Conservation (phyloP, 2,797 vertebrate genomes). For the Silurus aristotelis region DNA sequence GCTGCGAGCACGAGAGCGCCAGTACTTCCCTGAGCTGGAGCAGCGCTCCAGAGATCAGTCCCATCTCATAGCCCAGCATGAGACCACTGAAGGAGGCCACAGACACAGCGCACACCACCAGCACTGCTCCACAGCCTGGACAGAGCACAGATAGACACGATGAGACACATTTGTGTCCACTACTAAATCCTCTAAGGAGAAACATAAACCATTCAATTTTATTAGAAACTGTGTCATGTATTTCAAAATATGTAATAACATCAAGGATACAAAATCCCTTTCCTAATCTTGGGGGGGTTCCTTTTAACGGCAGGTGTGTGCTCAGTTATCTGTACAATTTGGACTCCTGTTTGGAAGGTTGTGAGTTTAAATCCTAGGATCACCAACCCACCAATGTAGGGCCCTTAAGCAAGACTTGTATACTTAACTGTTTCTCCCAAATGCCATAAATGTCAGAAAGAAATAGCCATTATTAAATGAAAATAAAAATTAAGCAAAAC, state of each 20-base stretch:
- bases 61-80: slow-evolving; percentile 92
- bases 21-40: slow-evolving; percentile 85
- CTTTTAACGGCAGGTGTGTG: neutral
- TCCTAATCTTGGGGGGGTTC: neutral
- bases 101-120: slow-evolving; percentile 77
- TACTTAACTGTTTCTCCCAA: no score
- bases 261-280: neutral
- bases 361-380: no score
- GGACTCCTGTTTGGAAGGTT: no score
- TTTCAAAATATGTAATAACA: neutral
- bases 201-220: neutral
- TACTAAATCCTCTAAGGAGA: neutral
- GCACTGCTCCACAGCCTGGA: slow-evolving; percentile 82
- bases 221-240: neutral
- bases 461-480: no score
- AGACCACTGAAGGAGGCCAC: slow-evolving; percentile 89
- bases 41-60: slow-evolving; percentile 90
- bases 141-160: slow-evolving; percentile 34
- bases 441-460: no score
- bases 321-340: neutral
- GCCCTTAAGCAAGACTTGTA: no score
- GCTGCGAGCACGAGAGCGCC: slow-evolving; percentile 83
- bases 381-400: no score
- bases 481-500: no score
- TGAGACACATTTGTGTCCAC: neutral